Conservation (phyloP, 2,797 vertebrate species). For the Taeniopygia guttata region DNA sequence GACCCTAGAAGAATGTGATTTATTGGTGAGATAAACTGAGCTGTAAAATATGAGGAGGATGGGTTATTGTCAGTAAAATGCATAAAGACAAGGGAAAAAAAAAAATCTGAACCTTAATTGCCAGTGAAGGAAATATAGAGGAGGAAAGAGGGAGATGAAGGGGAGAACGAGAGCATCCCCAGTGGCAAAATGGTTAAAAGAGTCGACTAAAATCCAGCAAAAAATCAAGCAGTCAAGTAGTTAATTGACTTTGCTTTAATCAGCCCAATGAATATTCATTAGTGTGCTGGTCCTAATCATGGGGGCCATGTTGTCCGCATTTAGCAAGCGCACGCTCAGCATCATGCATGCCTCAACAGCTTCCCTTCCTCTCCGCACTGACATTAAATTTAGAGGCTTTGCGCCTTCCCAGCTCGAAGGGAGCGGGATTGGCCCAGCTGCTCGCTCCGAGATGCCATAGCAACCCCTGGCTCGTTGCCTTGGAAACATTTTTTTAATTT, state of each 20-base stretch:
- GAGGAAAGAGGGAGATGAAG: conserved; percentile 27
- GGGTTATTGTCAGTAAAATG: conserved; percentile 27
- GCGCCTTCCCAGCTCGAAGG: conserved; percentile 85
- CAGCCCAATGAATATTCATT: conserved; percentile 82
- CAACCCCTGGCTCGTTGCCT: conserved; percentile 96
- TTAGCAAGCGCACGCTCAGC: conserved; percentile 71
- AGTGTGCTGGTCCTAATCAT: conserved; percentile 72
- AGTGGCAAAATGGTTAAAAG: conserved; percentile 67
- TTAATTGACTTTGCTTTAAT: conserved; percentile 81
- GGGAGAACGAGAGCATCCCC: conserved; percentile 29
- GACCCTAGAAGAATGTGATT: background rate
- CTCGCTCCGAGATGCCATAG: conserved; percentile 95
- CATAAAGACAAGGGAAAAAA: background rate
- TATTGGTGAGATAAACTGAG: conserved; percentile 1
- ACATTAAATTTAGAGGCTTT: conserved; percentile 85
- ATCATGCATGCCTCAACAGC: conserved; percentile 81
- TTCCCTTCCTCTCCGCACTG: conserved; percentile 82
- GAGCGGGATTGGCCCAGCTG: conserved; percentile 95
- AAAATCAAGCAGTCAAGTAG: conserved; percentile 77
- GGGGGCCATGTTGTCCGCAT: conserved; percentile 72
- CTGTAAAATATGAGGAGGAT: background rate
- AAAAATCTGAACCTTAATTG: background rate
- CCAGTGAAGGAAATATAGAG: background rate
- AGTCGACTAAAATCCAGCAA: conserved; percentile 55
- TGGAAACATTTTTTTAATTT: conserved; percentile 83